Evolutionary conservation across 1,140 invertebrate species (phyloP).

Genomic region (Diachasmimorpha longicaudata): DNA sequence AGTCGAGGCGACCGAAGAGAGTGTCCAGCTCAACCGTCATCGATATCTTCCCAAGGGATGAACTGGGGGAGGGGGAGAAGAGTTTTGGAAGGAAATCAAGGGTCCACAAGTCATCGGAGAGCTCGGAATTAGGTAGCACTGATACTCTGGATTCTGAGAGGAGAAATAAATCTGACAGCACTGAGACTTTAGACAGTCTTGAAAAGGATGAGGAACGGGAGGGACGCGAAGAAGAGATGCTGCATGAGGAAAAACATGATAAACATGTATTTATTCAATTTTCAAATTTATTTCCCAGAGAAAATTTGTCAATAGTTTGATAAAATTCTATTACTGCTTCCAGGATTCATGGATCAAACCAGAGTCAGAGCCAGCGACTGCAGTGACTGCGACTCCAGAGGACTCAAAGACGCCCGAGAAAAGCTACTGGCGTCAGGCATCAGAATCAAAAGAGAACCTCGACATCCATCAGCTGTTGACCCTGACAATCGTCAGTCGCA

Average conservation of each 20-base stretch:
- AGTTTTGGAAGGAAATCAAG: slow-evolving; percentile 32
- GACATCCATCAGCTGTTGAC: slow-evolving; percentile 55
- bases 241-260: slow-evolving; percentile 42
- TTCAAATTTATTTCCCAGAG: too few species aligned
- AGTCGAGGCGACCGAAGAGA: slow-evolving; percentile 43
- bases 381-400: slow-evolving; percentile 39
- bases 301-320: too few species aligned
- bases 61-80: slow-evolving; percentile 34
- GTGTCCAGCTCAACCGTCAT: slow-evolving; percentile 45
- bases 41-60: slow-evolving; percentile 33
- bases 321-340: slow-evolving; percentile 15
- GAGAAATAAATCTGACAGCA: slow-evolving; percentile 56
- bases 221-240: slow-evolving; percentile 44
- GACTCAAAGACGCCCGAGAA: slow-evolving; percentile 48
- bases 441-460: slow-evolving; percentile 53
- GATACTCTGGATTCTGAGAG: slow-evolving; percentile 57
- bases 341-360: slow-evolving; percentile 50
- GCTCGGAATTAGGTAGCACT: slow-evolving; percentile 57
- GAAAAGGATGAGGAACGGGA: slow-evolving; percentile 57
- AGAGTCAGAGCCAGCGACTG: slow-evolving; percentile 39
- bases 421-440: slow-evolving; percentile 52
- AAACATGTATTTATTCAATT: slow-evolving; percentile 37
- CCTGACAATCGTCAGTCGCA: slow-evolving; percentile 53
- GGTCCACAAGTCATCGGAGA: slow-evolving; percentile 58
- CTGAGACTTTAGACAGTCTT: slow-evolving; percentile 58